These are phyloP conservation scores for Mythimna lalbum DNA, from an alignment of 2,888 invertebrate species.

Conservation along the genomic window DNA sequence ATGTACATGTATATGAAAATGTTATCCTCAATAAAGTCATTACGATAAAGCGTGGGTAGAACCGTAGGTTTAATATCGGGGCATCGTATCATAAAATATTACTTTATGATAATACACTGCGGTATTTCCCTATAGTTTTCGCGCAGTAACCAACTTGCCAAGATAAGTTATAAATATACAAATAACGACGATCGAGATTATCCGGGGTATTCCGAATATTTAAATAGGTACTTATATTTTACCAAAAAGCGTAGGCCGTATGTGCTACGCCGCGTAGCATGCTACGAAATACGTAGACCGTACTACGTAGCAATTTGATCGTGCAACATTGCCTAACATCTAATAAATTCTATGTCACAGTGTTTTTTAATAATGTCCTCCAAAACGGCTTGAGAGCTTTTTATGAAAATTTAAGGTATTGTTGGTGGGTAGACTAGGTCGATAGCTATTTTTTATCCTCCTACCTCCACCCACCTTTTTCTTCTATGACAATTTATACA, in stretches of 20 bases:
- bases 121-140: slow-evolving; percentile 50
- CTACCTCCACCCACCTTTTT: too few relatives aligned
- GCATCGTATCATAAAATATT: slow-evolving; percentile 54
- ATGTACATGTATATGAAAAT: slow-evolving; percentile 43
- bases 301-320: slow-evolving; percentile 8
- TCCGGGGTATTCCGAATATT: neutral
- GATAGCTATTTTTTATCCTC: too few relatives aligned
- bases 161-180: slow-evolving; percentile 36
- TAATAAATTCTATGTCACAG: too few relatives aligned
- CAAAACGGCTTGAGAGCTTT: too few relatives aligned
- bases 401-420: too few relatives aligned
- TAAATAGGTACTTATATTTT: neutral
- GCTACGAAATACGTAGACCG: slow-evolving; percentile 24
- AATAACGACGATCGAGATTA: slow-evolving; percentile 27
- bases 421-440: too few relatives aligned
- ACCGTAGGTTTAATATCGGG: slow-evolving; percentile 50
- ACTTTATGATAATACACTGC: slow-evolving; percentile 53
- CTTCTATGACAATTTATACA: too few relatives aligned
- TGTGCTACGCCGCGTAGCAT: slow-evolving; percentile 23
- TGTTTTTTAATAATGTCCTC: too few relatives aligned
- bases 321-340: too few relatives aligned
- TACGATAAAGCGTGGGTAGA: slow-evolving; percentile 43
- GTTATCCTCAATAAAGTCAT: slow-evolving; percentile 54
- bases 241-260: neutral
- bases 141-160: slow-evolving; percentile 25